These are phyloP conservation scores for Sialia sialis DNA, from an alignment of 2,113 vertebrate genomes.

Conservation along the genomic window DNA sequence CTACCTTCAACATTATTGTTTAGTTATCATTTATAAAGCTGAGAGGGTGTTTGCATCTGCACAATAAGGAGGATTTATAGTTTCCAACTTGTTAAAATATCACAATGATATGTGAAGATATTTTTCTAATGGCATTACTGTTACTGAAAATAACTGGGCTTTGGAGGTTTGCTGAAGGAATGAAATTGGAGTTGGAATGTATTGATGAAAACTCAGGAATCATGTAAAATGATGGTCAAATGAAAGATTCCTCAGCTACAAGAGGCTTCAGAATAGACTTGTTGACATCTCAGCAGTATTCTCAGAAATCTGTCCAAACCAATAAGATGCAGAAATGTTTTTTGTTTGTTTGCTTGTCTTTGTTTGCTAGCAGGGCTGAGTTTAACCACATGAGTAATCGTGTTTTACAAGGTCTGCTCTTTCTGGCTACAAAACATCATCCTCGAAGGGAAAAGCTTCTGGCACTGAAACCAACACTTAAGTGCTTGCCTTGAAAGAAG, in stretches of 20 bases:
- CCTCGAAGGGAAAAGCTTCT: conserved; percentile 47
- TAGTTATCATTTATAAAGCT: conserved; percentile 33
- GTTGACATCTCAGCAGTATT: not conserved
- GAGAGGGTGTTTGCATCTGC: conserved; percentile 5
- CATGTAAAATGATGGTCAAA: not conserved
- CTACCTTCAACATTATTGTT: conserved; percentile 20
- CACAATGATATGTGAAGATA: not conserved
- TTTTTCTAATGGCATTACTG: conserved; percentile 34
- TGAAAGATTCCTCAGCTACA: not conserved
- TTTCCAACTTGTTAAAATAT: conserved; percentile 42
- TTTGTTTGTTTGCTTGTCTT: not conserved
- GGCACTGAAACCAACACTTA: conserved; percentile 17
- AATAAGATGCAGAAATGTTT: not conserved
- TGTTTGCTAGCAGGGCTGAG: not conserved
- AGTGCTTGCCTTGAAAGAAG: not conserved
- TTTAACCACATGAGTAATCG: not conserved
- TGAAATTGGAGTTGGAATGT: conserved; percentile 16
- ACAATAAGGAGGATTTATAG: conserved; percentile 16
- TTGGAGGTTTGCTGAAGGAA: not conserved
- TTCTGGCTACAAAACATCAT: conserved; percentile 34
- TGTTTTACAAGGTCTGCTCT: conserved; percentile 52
- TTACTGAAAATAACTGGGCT: not conserved
- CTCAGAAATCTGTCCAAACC: not conserved
- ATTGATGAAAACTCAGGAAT: not conserved
- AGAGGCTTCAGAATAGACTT: not conserved